phyloP scores from a whole-genome alignment of 2,113 vertebrate species.

The Turnix velox region DNA sequence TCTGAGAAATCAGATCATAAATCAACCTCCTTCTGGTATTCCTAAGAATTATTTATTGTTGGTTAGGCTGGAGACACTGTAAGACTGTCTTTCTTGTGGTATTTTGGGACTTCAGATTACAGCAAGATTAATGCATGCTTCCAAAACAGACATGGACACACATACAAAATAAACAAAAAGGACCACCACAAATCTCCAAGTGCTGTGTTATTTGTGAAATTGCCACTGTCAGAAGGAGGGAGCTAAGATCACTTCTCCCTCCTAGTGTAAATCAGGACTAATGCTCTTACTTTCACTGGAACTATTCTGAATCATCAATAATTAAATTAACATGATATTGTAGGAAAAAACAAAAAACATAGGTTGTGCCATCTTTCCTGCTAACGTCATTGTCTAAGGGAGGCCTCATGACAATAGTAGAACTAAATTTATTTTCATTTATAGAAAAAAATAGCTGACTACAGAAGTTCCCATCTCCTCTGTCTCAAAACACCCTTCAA shows the following conservation, averaged over 20 bases:
- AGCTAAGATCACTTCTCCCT: neutral
- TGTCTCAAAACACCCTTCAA: neutral
- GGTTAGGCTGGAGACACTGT: neutral
- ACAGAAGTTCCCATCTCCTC: neutral
- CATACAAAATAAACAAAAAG: neutral
- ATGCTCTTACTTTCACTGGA: neutral
- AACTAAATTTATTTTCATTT: neutral
- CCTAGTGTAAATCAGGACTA: neutral
- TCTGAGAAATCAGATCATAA: slow-evolving; percentile 41
- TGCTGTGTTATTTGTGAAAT: neutral
- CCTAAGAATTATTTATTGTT: slow-evolving; percentile 7
- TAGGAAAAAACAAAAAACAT: neutral
- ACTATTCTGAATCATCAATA: neutral
- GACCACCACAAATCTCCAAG: neutral
- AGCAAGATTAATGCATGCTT: neutral
- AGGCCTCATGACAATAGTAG: neutral
- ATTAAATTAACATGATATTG: fast-evolving
- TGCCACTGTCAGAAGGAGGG: neutral
- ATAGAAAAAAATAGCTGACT: neutral
- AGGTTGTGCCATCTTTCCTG: neutral
- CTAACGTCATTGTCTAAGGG: neutral
- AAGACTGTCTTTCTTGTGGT: slow-evolving; percentile 17
- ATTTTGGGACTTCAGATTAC: slow-evolving; percentile 9
- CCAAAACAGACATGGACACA: neutral
- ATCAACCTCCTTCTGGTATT: slow-evolving; percentile 25